Base-by-base conservation (phyloP, 2,797 vertebrate genomes). In the Falco cherrug region DNA sequence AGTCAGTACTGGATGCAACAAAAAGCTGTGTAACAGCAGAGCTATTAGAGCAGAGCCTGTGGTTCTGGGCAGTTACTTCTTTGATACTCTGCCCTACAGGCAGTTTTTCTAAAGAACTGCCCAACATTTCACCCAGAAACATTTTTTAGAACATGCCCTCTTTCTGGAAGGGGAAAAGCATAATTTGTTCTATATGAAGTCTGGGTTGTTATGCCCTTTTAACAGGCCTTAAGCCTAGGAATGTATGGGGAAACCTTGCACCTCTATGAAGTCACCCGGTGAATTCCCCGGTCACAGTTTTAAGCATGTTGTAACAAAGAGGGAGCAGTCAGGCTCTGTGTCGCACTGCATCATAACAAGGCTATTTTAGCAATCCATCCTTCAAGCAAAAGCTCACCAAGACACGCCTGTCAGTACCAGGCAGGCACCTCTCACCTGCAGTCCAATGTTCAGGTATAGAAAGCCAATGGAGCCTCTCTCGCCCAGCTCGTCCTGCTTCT, bases 401-500 rank as follows among this genome's bases (percentile, higher is more conserved):
- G 56, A 74, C 17, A 81, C 0, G 1, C 20, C 43, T n/a, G 16
- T 21, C 35, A 67, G 67, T 84, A 41, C 5, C 35, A 50, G 41
- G 51, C 1, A 26, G 50, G 39, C 33, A 39, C 35, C 8, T n/a
- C 96, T 98, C 97, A 99, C 99, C 99, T 99, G 99, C 75, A 99
- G 98, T 13, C 99, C 99, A 9, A 99, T 99, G 97, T 99, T 99
- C 73, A 99, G 98, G 97, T 99, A 99, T 10, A 99, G 98, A 96
- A 99, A 99, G 68, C 99, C 99, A 13, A 99, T 99, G 94, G 99
- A 98, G 77, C 99, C 99, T 43, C 99, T 99, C 92, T 99, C 99
- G 48, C 99, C 99, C n/a, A 99, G 97, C 73, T 99, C 99, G 3
- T 99, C 99, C 96, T 99, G 99, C 95, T 99, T 99, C 97, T 99